Evolutionary conservation across 2,113 vertebrate genomes (phyloP).

Genomic region (Platysternon megacephalum): DNA sequence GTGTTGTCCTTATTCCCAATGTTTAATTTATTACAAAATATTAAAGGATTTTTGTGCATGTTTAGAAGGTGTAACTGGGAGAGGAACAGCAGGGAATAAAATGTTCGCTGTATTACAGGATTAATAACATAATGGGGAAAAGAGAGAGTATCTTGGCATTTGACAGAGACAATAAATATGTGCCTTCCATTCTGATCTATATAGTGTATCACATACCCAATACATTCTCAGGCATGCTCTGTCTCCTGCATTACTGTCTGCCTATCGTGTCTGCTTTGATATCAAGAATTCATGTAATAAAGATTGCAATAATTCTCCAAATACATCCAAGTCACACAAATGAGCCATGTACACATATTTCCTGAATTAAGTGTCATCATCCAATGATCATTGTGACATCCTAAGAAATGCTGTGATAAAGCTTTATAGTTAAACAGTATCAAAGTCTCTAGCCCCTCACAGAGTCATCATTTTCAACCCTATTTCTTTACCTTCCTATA

Average conservation of each 20-base stretch:
- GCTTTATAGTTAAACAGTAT: neutral
- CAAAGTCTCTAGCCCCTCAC: neutral
- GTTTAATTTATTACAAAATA: slow-evolving; percentile 66
- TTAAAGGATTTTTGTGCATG: slow-evolving; percentile 45
- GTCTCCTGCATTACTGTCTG: neutral
- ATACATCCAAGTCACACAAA: neutral
- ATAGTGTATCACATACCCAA: neutral
- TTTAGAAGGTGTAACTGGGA: neutral
- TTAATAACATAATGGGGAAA: neutral
- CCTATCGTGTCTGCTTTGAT: neutral
- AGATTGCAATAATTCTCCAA: neutral
- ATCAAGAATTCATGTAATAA: neutral
- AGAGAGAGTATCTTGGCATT: slow-evolving; percentile 21
- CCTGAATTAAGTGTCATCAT: neutral
- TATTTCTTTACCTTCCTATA: neutral
- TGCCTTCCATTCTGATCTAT: neutral
- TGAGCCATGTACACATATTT: neutral
- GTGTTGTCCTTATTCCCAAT: slow-evolving; percentile 40
- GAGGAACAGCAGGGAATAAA: slow-evolving; percentile 31
- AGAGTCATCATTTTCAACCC: neutral
- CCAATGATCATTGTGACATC: neutral
- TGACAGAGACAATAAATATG: slow-evolving; percentile 60
- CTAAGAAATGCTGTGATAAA: neutral
- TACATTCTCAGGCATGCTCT: neutral
- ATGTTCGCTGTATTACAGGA: slow-evolving; percentile 26